phyloP scores from a whole-genome alignment of 2,888 invertebrate genomes.

The Embidobia sp. region DNA sequence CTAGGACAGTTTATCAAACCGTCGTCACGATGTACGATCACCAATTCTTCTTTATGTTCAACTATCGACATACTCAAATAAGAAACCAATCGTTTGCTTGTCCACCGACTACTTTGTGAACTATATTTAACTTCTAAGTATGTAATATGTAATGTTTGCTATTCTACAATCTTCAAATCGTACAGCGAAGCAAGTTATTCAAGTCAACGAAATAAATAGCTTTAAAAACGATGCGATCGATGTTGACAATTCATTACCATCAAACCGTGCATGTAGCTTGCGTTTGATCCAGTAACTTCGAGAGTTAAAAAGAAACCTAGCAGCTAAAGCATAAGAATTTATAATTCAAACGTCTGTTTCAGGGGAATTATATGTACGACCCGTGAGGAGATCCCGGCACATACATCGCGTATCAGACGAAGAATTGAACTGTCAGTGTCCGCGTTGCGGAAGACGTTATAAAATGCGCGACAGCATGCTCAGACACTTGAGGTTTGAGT shows the following conservation, averaged over 20 bases:
- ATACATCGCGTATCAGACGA: slow-evolving; percentile 77
- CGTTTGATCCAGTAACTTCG: background rate
- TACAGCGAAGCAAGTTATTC: background rate
- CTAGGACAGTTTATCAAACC: too few relatives aligned
- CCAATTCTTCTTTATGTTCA: too few relatives aligned
- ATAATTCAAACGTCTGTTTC: too few relatives aligned
- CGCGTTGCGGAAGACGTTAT: slow-evolving; percentile 27
- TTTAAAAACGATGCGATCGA: slow-evolving; percentile 13
- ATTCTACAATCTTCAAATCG: background rate
- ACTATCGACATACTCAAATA: too few relatives aligned
- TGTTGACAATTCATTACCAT: slow-evolving; percentile 23
- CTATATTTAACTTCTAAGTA: too few relatives aligned
- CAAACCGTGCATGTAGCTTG: slow-evolving; percentile 18
- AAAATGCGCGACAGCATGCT: slow-evolving; percentile 75
- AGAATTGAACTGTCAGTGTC: slow-evolving; percentile 28
- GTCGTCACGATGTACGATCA: too few relatives aligned
- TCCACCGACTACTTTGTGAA: too few relatives aligned
- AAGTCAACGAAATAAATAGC: slow-evolving; percentile 22
- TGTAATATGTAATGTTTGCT: slow-evolving; percentile 25
- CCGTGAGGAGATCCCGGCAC: slow-evolving; percentile 16
- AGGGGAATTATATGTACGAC: background rate
- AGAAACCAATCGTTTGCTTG: too few relatives aligned
- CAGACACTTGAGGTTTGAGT: slow-evolving; percentile 81
- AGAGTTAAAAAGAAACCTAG: too few relatives aligned
- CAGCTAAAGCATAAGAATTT: too few relatives aligned